Base-by-base conservation (phyloP, 1,140 invertebrate species). In the Drosophila auraria region DNA sequence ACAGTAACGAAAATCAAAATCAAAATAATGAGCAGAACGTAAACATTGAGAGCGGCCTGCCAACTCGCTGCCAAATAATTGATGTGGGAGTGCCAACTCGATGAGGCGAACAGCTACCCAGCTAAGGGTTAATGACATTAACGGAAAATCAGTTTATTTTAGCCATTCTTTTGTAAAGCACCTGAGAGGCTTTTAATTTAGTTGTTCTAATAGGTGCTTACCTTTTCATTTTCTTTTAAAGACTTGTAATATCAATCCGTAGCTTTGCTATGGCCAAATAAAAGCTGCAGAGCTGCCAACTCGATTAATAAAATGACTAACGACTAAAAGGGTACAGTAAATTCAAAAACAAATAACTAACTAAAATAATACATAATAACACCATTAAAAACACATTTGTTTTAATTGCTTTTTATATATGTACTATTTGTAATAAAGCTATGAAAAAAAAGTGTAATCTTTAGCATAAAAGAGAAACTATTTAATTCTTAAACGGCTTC, bases 11-110 rank as follows among this genome's bases (percentile, higher is more conserved):
- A 50, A 57, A 66, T 30, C 72, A 58, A 47, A 64, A 53, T 63
- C 61, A 60, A 56, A 57, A 57, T 57, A 57, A 57, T 57, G 7
- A 25, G 36, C 33, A 15, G 54, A 57, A 57, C 54, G 54, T 80
- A 80, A 83, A 83, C 72, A 80, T 50, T 59, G 0, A 33, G 7
- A 44, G 4, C 1, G 61, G 14, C 27, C 79, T 82, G 65, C 65
- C 78, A 80, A 70, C 78, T 61, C 20, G 49, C 20, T 60, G 25
- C 12, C 0, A 27, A 17, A 5, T 2, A 5, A 5, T 12, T 11
- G 9, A 3, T 51, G 71, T 5, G 56, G 33, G 1, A 33, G 12
- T 83, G 80, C 60, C 76, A 83, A 15, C 36, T 14, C 14, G 20
- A 23, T 9, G 12, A 2, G 9, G 3, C 2, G 27, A 27, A 30